These are phyloP conservation scores for Noturus placidus DNA, from an alignment of 2,113 vertebrate genomes.

Conservation along the genomic window DNA sequence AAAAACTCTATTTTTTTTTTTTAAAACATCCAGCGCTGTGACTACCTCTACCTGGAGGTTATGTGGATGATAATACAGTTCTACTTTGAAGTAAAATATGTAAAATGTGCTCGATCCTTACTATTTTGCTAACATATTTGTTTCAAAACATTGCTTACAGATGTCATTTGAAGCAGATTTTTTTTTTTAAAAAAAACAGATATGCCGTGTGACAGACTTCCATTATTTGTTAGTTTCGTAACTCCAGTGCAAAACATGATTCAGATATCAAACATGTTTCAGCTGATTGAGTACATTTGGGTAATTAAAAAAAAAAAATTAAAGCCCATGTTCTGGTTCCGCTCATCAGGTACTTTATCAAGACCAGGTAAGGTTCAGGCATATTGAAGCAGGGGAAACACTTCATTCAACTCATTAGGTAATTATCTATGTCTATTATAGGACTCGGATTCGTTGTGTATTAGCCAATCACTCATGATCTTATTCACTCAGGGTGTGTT, in stretches of 20 bases:
- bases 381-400: not conserved
- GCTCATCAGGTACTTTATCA: constrained; percentile 23
- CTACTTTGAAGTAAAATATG: not conserved
- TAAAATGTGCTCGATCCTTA: not conserved
- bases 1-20: not conserved
- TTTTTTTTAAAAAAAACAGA: not conserved
- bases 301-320: too few relatives aligned
- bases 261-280: constrained; percentile 9
- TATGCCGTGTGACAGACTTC: not conserved
- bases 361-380: not conserved
- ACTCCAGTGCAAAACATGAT: not conserved
- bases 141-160: not conserved
- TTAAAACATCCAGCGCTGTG: not conserved
- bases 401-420: not conserved
- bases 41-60: not conserved
- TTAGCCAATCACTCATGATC: not conserved
- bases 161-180: not conserved
- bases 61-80: not conserved
- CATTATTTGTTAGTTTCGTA: not conserved
- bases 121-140: not conserved
- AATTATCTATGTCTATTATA: not conserved
- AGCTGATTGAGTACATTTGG: not conserved
- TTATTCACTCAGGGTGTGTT: not conserved
- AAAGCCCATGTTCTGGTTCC: not conserved
- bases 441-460: not conserved